Base-by-base conservation (phyloP, 1,140 invertebrate genomes). In the Zophobas atratus region DNA sequence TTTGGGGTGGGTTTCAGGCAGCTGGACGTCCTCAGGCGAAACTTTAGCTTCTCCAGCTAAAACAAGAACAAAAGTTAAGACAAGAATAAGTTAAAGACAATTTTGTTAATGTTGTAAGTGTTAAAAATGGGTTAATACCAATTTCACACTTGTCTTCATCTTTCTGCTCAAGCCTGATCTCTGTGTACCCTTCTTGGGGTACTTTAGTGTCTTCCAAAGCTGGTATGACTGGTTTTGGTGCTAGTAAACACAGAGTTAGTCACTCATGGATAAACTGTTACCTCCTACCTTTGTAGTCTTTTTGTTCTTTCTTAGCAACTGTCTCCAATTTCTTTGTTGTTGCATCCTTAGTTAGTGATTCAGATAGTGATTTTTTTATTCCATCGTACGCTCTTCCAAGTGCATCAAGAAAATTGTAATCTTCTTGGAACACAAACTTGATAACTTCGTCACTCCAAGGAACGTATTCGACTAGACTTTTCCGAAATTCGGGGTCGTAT, bases 391-490 rank as follows among this genome's bases (percentile, higher is more conserved):
- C 36, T n/a, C 55, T 57, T 32, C 55, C 36, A 1, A 84, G 67
- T 77, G 82, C 87, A 57, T 87, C 87, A 75, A 87, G 81, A 76
- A 89, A 91, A 1, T 89, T 88, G 48, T 88, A 86, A 79, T 94
- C 91, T 84, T 94, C 93, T 81, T 91, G 89, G 76, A 92, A 91
- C 0, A 93, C 88, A 67, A 93, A 86, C 80, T 91, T 90, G 53
- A 95, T 89, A 8, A 93, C 86, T 20, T 89, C 85, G 79, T 94
- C 91, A 1, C 91, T 90, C 55, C 90, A 92, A 56, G 94, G 94
- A 48, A 90, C 88, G 86, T 93, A 93, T 53, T 89, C 87, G 82
- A 91, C 90, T 1, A 94, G 83, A 82, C 87, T 89, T 82, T 90
- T 89, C 77, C 93, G 88, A 80, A 94, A 91, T 55, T 92, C 90